A percentile compares a stretch with the other conserved stretches of the same genome.
phyloP scores from a whole-genome alignment of 2,797 vertebrate species.

The Hydrophis major region DNA sequence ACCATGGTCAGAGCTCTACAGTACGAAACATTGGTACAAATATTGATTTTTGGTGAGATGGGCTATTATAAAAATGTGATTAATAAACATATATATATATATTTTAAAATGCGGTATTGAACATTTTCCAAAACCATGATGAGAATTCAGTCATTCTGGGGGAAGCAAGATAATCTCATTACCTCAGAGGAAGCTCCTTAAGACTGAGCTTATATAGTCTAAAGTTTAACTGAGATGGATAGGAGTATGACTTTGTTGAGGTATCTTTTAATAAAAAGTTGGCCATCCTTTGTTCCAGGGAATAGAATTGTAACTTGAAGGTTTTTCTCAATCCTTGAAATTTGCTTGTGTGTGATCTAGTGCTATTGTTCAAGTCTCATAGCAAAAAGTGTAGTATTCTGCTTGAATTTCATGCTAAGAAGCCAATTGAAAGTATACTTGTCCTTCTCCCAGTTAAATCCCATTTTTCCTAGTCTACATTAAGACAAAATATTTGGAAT shows the following conservation, averaged over 20 bases:
- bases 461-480: background rate
- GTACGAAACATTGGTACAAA: background rate
- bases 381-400: background rate
- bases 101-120: background rate
- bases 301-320: background rate
- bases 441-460: background rate
- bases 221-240: background rate
- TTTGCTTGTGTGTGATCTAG: background rate
- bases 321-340: background rate
- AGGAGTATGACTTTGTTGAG: background rate
- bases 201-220: background rate
- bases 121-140: background rate
- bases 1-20: background rate
- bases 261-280: background rate
- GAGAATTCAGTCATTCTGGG: background rate
- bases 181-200: background rate
- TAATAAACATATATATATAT: background rate
- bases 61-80: background rate
- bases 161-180: background rate
- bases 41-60: background rate
- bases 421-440: background rate
- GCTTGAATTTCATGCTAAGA: background rate
- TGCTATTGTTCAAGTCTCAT: background rate
- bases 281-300: background rate
- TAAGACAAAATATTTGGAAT: background rate